These are phyloP conservation scores for Drosophila carrolli DNA, from an alignment of 1,140 invertebrate species.

Conservation along the genomic window DNA sequence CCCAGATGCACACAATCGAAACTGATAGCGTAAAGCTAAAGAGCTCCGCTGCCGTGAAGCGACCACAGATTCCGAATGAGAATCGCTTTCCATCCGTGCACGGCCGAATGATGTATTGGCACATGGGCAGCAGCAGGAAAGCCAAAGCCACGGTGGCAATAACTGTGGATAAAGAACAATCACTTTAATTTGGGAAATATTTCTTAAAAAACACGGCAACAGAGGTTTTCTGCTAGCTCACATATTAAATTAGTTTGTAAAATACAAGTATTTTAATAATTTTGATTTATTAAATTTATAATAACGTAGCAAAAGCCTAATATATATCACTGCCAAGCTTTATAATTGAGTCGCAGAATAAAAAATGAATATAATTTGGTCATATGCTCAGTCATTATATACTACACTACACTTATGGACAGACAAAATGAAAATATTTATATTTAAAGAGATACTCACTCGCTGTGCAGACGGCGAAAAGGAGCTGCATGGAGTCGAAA, in stretches of 20 bases:
- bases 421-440: too few relatives aligned
- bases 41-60: conserved; percentile 96
- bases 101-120: conserved; percentile 96
- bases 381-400: too few relatives aligned
- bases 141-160: conserved; percentile 98
- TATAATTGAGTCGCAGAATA: too few relatives aligned
- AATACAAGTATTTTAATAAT: too few relatives aligned
- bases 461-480: conserved; percentile 98
- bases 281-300: too few relatives aligned
- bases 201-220: too few relatives aligned
- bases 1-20: conserved; percentile 98
- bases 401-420: too few relatives aligned
- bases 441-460: conserved; percentile 88
- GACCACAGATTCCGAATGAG: conserved; percentile 95
- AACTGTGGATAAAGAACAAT: conserved; percentile 87
- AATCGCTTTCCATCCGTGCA: conserved; percentile 95
- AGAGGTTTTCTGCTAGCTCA: too few relatives aligned
- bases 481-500: conserved; percentile 99
- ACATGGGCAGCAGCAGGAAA: conserved; percentile 97
- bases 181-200: background rate
- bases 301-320: too few relatives aligned
- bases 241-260: too few relatives aligned
- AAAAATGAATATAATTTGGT: too few relatives aligned
- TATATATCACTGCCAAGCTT: too few relatives aligned
- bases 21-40: conserved; percentile 96